Percentiles rank a stretch among this genome's conserved stretches.
Evolutionary conservation across 2,888 invertebrate species (phyloP).

Genomic region (Eulithis testata): DNA sequence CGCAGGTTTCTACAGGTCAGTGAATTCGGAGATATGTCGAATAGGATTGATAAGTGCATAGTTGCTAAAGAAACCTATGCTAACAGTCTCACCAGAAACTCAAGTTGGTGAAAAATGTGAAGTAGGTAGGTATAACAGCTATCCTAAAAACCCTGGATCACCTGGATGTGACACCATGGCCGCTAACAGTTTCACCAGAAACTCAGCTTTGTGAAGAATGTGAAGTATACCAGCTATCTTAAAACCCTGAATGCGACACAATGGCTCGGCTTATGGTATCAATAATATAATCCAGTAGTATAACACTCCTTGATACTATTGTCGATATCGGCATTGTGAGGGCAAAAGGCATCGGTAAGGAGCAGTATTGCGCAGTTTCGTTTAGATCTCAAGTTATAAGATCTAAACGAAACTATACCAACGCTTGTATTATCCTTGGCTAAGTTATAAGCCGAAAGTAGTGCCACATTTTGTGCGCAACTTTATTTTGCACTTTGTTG

Average conservation of each 20-base stretch:
- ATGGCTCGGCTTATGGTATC: constrained; percentile 48
- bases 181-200: no score
- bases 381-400: constrained; percentile 26
- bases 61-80: no score
- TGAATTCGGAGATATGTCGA: no score
- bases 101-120: no score
- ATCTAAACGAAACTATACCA: not conserved
- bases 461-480: no score
- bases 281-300: constrained; percentile 61
- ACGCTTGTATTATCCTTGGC: not conserved
- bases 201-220: no score
- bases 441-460: no score
- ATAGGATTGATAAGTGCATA: no score
- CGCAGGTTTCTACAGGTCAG: no score
- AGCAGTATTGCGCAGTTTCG: constrained; percentile 31
- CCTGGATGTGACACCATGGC: constrained; percentile 46
- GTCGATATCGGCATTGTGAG: constrained; percentile 47
- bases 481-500: no score
- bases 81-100: no score
- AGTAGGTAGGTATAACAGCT: constrained; percentile 8
- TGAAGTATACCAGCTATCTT: constrained; percentile 8
- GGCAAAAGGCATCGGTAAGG: constrained; percentile 48
- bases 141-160: not conserved
- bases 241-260: constrained; percentile 43
- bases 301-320: constrained; percentile 46